Conservation (phyloP, 2,797 vertebrate genomes). For the Sciaenops ocellatus region DNA sequence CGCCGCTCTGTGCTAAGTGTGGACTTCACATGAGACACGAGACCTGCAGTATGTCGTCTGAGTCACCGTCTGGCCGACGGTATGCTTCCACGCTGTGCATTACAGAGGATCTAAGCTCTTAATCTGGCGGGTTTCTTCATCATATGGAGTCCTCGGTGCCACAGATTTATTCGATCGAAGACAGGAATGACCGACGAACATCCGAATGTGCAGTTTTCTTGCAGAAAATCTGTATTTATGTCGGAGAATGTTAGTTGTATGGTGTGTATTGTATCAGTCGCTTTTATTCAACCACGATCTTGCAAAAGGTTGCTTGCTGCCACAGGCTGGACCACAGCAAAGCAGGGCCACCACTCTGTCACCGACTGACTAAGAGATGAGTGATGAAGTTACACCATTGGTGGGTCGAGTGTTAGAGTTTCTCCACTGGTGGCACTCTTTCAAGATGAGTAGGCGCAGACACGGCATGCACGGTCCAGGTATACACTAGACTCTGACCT, state of each 20-base stretch:
- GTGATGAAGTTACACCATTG: too few relatives aligned
- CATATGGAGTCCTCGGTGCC: slow-evolving; percentile 4
- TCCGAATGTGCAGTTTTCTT: neutral
- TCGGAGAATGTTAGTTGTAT: neutral
- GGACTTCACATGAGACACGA: slow-evolving; percentile 2
- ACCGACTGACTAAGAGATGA: too few relatives aligned
- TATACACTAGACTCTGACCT: too few relatives aligned
- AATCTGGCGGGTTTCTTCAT: slow-evolving; percentile 57
- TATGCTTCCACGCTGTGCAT: slow-evolving; percentile 48
- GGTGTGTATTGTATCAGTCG: neutral
- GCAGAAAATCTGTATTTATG: neutral
- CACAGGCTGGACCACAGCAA: too few relatives aligned
- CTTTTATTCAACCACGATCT: neutral
- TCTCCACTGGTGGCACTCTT: too few relatives aligned
- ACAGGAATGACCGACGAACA: neutral
- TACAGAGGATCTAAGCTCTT: slow-evolving; percentile 51
- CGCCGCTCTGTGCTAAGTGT: neutral
- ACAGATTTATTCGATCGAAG: neutral
- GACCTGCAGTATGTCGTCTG: slow-evolving; percentile 23
- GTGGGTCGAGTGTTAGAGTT: too few relatives aligned
- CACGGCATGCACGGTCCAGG: too few relatives aligned
- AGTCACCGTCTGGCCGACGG: slow-evolving; percentile 63
- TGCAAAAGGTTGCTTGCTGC: neutral
- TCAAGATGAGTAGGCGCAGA: too few relatives aligned
- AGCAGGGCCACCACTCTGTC: too few relatives aligned